Base-by-base conservation (phyloP, 1,140 invertebrate genomes). In the Ctenoplectra terminalis region DNA sequence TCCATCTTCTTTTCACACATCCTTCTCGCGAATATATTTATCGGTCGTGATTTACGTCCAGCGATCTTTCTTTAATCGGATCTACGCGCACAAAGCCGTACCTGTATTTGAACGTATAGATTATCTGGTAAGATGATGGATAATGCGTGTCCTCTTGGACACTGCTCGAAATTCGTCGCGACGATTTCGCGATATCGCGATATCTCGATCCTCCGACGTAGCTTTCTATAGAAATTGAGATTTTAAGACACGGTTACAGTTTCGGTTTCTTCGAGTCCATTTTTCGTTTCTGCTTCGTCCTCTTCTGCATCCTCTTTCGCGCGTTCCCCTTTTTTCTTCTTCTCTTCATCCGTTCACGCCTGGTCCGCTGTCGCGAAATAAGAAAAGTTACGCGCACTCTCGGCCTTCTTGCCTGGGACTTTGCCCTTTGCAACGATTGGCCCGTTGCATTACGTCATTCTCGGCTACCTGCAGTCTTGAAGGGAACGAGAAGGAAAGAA, bases 391-490 rank as follows among this genome's bases (percentile, higher is more conserved):
- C 40, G n/a, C 20, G n/a, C 52, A 40, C n/a, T 46, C 50, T 9
- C 23, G 23, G 34, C 26, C 34, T 23, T 60, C 37, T 26, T 23
- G 58, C 3, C 29, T 64, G 43, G 64, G 69, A 85, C 54, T 82
- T 74, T 70, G 50, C 70, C 73, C 56, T 86, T 86, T 74, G 81
- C 64, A 48, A 64, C 56, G 83, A 77, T 83, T 81, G 71, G 69
- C 79, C 82, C n/a, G 70, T 69, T 58, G n/a, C 52, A 48, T 83
- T 86, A 86, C 67, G 81, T 83, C 72, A 86, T 87, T n/a, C 70
- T 61, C 50, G 34, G 70, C 69, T 87, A 87, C 58, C 74, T 86
- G 73, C 52, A 72, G 60, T 63, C 50, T 72, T 66, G 58, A 66
- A 69, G 74, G 54, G 70, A 75, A 48, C 7, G 46, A 48, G 54